Evolutionary conservation across 2,797 vertebrate genomes (phyloP), one percentile per base, ranked within the genome.

Genomic region (Petrocephalus sullivani): DNA sequence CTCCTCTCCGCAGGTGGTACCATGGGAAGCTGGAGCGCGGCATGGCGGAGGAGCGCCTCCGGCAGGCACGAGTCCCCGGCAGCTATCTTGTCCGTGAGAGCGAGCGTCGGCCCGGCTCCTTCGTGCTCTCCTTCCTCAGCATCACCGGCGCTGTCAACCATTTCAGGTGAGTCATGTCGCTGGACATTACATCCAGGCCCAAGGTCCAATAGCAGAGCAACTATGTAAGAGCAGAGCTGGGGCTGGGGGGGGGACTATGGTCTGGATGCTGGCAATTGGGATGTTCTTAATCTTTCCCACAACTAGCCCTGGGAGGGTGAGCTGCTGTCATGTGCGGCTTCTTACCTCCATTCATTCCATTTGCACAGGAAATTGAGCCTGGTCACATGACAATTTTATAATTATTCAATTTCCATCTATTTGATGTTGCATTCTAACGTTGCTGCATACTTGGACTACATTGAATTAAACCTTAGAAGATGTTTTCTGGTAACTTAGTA

Each of bases 61-160:
- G 97, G 75, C 98, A 99, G 94, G 98, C 98, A 1, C 96, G 95
- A 86, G 97, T 94, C 90, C 96, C 98, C 87, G 98, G 98, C 94
- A 99, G 98, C 96, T 99, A 99, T 94, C 97, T 99, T 94, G 99
- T 99, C 95, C 97, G 98, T 95, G 98, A 99, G 95, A 99, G 98
- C 92, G 98, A 99, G 96, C 96, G 98, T 90, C 96, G 98, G 93
- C 98, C 98, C 57, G 98, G 98, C 91, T 99, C 98, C 92, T 99
- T 99, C 93, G 98, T 99, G 90, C 97, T 99, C 93, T 99, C 98
- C 90, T 99, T 99, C 95, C 98, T 99, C 96, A 99, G 98, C 93
- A 96, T 97, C 96, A 98, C 97, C 91, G 98, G 95, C 88, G 96
- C 97, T 91, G 98, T 99, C 95, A 99, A 98, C 94, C 98, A 99